These are phyloP conservation scores for Gila orcuttii DNA, from an alignment of 2,113 vertebrate species.

Conservation along the genomic window DNA sequence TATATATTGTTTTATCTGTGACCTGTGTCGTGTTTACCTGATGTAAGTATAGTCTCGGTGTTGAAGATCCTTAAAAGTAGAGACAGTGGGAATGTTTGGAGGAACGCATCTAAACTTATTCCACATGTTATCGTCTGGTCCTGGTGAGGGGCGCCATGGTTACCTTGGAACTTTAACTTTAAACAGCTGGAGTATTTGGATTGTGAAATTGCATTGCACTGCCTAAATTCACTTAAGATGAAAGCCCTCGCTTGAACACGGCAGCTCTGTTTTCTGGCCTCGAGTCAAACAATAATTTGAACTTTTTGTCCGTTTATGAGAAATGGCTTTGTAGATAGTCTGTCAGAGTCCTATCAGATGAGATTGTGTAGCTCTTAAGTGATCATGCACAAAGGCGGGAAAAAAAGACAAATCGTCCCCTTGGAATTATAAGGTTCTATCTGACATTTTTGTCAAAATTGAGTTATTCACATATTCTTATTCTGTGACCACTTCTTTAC, in stretches of 20 bases:
- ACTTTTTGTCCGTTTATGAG: conserved; percentile 79
- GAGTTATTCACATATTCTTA: no score
- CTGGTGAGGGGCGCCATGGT: conserved; percentile 81
- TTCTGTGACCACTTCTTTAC: no score
- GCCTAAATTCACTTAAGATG: conserved; percentile 74
- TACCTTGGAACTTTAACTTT: conserved; percentile 87
- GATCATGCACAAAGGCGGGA: not conserved
- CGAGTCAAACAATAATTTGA: conserved; percentile 79
- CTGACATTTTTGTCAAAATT: no score
- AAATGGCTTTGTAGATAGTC: conserved; percentile 46
- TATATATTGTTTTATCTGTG: conserved; percentile 81
- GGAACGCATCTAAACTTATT: conserved; percentile 81
- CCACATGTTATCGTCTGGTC: conserved; percentile 81
- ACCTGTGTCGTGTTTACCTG: conserved; percentile 84
- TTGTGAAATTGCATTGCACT: conserved; percentile 83
- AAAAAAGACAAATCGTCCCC: conserved; percentile 14
- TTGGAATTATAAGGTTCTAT: no score
- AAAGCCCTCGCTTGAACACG: conserved; percentile 77
- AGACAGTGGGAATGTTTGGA: conserved; percentile 71
- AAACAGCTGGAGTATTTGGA: conserved; percentile 84
- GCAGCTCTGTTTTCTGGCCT: conserved; percentile 78
- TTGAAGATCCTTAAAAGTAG: conserved; percentile 81
- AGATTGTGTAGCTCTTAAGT: conserved; percentile 30
- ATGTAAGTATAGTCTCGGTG: conserved; percentile 75
- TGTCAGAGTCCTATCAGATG: conserved; percentile 30